Conservation (phyloP, 2,888 invertebrate species). For the Anoplius nigerrimus region DNA sequence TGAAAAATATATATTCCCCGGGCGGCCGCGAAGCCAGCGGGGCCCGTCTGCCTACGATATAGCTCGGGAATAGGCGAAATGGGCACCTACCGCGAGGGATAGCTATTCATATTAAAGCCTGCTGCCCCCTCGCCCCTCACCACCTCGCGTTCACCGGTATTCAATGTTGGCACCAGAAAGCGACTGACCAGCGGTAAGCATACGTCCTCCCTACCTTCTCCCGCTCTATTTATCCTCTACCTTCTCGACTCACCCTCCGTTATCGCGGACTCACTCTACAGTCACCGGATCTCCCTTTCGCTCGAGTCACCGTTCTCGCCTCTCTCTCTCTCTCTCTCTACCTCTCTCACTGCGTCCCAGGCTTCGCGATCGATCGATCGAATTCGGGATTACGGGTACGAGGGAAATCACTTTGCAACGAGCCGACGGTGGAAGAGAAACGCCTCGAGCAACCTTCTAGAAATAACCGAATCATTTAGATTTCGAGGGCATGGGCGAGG, state of each 20-base stretch:
- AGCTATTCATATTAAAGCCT: slow-evolving; percentile 58
- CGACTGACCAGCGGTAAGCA: slow-evolving; percentile 40
- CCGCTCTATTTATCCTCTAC: slow-evolving; percentile 52
- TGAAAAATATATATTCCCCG: slow-evolving; percentile 63
- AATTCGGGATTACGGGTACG: slow-evolving; percentile 64
- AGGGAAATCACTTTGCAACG: slow-evolving; percentile 67
- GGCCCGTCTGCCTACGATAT: not conserved
- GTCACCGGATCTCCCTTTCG: slow-evolving; percentile 16
- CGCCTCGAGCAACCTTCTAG: slow-evolving; percentile 56
- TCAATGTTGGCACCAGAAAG: slow-evolving; percentile 52
- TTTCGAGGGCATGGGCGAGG: slow-evolving; percentile 42
- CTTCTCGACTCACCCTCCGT: slow-evolving; percentile 18
- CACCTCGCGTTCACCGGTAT: slow-evolving; percentile 54
- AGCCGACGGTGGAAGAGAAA: slow-evolving; percentile 47
- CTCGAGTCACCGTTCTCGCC: slow-evolving; percentile 18
- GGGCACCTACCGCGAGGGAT: slow-evolving; percentile 34
- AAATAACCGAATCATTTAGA: slow-evolving; percentile 65
- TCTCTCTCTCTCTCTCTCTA: slow-evolving; percentile 8
- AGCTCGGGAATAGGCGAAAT: slow-evolving; percentile 4
- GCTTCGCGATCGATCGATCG: slow-evolving; percentile 53
- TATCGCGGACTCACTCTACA: slow-evolving; percentile 7
- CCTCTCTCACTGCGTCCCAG: slow-evolving; percentile 13
- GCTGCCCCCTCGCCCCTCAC: slow-evolving; percentile 54
- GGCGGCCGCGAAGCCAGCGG: too few species aligned
- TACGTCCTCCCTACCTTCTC: slow-evolving; percentile 32